phyloP scores from a whole-genome alignment of 2,888 invertebrate genomes.

The Melanophora roralis region DNA sequence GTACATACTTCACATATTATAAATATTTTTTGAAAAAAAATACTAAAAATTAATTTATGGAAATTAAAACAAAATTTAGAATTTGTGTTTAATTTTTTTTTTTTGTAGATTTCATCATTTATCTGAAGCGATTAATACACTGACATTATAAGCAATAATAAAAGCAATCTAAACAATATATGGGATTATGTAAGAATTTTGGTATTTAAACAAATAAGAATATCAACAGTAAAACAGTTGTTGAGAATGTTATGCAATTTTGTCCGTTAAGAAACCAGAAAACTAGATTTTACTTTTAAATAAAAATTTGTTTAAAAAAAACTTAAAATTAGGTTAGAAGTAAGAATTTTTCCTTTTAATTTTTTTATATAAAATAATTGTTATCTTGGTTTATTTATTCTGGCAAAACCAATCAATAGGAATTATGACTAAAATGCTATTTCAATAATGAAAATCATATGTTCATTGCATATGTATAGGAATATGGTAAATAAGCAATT shows the following conservation, averaged over 20 bases:
- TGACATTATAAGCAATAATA: background rate
- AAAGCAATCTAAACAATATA: background rate
- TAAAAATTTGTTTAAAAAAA: too few relatives aligned
- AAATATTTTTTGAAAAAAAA: constrained; percentile 4
- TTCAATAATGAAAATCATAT: too few relatives aligned
- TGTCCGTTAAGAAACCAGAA: too few relatives aligned
- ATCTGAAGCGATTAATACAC: background rate
- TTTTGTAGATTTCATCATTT: constrained; percentile 1
- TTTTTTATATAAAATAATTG: too few relatives aligned
- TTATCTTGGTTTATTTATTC: too few relatives aligned
- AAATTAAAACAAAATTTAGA: constrained; percentile 58
- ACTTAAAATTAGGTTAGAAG: too few relatives aligned
- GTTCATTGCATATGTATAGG: too few relatives aligned
- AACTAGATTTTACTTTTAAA: too few relatives aligned
- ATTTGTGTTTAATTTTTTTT: constrained; percentile 22
- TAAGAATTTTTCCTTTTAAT: too few relatives aligned
- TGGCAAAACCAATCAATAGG: background rate
- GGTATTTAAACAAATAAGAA: background rate
- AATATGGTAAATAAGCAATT: constrained; percentile 42
- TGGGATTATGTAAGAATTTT: constrained; percentile 30
- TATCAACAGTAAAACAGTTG: background rate
- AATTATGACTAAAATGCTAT: constrained; percentile 6
- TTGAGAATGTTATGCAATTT: constrained; percentile 12
- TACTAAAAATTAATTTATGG: constrained; percentile 54
- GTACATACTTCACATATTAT: background rate